Evolutionary conservation across 2,113 vertebrate species (phyloP), one percentile per base, ranked within the genome.

Genomic region (Pardalotus punctatus): DNA sequence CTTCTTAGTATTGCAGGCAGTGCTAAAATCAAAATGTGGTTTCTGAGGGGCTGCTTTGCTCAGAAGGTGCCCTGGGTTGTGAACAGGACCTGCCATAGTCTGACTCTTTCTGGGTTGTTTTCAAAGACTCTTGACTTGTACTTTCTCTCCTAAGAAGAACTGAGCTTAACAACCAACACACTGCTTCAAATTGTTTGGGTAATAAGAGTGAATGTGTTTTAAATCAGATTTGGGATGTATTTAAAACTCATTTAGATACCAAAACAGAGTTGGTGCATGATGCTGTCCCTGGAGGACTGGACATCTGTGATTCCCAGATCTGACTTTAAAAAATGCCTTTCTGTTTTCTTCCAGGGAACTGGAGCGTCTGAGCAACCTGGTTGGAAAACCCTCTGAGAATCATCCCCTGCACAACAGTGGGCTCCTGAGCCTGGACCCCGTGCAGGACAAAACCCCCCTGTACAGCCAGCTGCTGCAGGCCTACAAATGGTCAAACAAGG

Each of bases 401-500:
- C 99, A 99, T 27, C 99, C 99, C 6, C 98, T 99, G 25, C 99
- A 99, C 82, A 99, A 99, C 95, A 99, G 99, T 0, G 99, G 99
- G 2, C 97, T 99, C 21, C 90, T 99, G 62, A 99, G 99, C 94
- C 97, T 99, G 23, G 99, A 99, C 94, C 99, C 99, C 1, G 99
- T 99, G 67, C 99, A 99, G 94, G 99, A 99, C 97, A 99, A 99
- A 95, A 99, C 99, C 1, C 99, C 99, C 13, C 97, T 99, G 2
- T 99, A 99, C 95, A 99, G 99, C 43, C 99, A 99, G 40, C 99
- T 99, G 31, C 99, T 99, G 14, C 99, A 99, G 92, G 99, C 99
- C 3, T 99, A 99, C 94, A 99, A 99, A 51, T 99, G 99, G 99
- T 99, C 99, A 31, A 99, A 99, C 96, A 99, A 99, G 99, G 99